phyloP scores from a whole-genome alignment of 2,888 invertebrate genomes.

The Tricholauxania praeusta region DNA sequence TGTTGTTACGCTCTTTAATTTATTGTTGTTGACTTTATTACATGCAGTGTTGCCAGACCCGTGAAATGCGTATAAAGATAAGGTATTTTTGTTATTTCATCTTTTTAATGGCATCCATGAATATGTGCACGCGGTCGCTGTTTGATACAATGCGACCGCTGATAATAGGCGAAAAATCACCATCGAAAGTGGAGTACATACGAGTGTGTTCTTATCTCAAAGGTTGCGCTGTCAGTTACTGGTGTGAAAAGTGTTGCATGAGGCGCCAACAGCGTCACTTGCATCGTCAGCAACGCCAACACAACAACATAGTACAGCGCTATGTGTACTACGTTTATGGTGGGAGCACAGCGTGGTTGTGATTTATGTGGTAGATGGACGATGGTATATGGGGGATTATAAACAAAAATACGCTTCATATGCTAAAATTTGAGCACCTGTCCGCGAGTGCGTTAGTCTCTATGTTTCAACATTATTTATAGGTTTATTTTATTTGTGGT shows the following conservation, averaged over 20 bases:
- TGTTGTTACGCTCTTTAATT: background rate
- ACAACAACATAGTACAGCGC: background rate
- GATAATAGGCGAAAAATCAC: constrained; percentile 12
- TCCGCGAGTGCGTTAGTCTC: no score
- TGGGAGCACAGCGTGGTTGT: background rate
- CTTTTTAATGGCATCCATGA: background rate
- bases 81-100: background rate
- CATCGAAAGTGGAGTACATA: background rate
- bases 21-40: constrained; percentile 9
- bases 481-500: no score
- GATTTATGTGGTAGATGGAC: background rate
- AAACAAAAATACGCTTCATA: no score
- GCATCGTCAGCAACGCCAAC: background rate
- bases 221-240: background rate
- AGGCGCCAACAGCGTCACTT: background rate
- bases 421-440: no score
- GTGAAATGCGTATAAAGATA: background rate
- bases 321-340: no score
- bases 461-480: no score
- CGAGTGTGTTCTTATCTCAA: background rate
- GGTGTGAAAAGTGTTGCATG: background rate
- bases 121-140: background rate
- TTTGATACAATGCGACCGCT: no score
- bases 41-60: background rate
- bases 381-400: background rate